These are phyloP conservation scores for Molorchus minor DNA, from an alignment of 2,888 invertebrate genomes.

Conservation along the genomic window DNA sequence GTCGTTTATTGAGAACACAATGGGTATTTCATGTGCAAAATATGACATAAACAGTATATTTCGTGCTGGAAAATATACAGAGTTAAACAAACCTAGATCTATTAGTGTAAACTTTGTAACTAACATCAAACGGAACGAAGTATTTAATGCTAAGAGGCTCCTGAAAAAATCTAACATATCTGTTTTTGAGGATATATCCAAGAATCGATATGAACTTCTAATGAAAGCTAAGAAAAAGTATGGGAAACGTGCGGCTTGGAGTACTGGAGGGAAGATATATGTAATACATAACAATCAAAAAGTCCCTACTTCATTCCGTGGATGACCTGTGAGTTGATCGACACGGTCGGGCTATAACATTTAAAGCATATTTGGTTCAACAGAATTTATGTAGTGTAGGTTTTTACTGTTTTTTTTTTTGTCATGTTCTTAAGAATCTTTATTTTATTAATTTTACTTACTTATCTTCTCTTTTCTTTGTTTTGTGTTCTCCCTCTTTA, in stretches of 20 bases:
- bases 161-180: background rate
- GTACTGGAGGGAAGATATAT: background rate
- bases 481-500: no score
- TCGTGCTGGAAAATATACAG: no score
- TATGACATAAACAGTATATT: background rate
- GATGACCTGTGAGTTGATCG: no score
- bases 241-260: background rate
- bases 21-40: background rate
- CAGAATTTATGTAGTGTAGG: background rate
- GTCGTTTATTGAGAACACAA: background rate
- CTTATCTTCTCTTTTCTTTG: no score
- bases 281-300: no score
- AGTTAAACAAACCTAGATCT: no score
- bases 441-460: no score
- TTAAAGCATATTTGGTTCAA: background rate
- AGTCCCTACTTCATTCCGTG: no score
- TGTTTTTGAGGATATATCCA: no score
- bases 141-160: background rate
- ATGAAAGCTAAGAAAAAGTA: background rate
- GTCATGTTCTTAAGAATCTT: background rate
- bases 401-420: background rate
- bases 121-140: no score
- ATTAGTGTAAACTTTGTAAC: background rate
- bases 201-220: background rate
- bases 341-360: no score